A percentile compares a stretch with the other conserved stretches of the same genome.
phyloP scores from a whole-genome alignment of 1,140 invertebrate genomes.

The Sarcophaga bullata region DNA sequence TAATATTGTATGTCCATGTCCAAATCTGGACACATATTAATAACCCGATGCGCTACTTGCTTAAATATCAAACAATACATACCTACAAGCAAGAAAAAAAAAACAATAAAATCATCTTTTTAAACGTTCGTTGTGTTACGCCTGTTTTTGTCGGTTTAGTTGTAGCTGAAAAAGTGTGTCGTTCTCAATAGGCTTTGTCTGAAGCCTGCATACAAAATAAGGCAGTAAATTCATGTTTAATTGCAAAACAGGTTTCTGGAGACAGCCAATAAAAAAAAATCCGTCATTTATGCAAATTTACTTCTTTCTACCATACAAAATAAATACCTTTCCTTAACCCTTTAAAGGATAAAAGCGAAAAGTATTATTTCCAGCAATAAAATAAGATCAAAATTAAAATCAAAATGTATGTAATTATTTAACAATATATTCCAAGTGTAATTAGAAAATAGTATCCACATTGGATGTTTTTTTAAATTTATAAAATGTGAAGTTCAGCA shows the following conservation, averaged over 20 bases:
- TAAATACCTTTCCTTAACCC: constrained; percentile 24
- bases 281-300: not conserved
- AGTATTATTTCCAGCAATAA: too few relatives aligned
- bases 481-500: too few relatives aligned
- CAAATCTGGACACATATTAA: not conserved
- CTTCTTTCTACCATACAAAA: not conserved
- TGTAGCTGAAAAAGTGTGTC: not conserved
- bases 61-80: too few relatives aligned
- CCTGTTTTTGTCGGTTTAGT: not conserved
- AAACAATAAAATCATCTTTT: not conserved
- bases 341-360: not conserved
- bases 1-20: not conserved
- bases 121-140: not conserved
- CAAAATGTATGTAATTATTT: too few relatives aligned
- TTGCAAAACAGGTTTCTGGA: constrained; percentile 52
- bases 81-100: too few relatives aligned
- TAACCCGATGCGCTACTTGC: not conserved
- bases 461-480: too few relatives aligned
- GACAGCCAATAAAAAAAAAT: constrained; percentile 26
- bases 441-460: too few relatives aligned
- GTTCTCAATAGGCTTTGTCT: not conserved
- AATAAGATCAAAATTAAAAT: too few relatives aligned
- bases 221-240: constrained; percentile 58
- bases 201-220: constrained; percentile 9
- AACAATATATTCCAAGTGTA: too few relatives aligned